A percentile compares a stretch with the other conserved stretches of the same genome.
Conservation (phyloP, 2,888 invertebrate species). For the Drosophila algonquin region DNA sequence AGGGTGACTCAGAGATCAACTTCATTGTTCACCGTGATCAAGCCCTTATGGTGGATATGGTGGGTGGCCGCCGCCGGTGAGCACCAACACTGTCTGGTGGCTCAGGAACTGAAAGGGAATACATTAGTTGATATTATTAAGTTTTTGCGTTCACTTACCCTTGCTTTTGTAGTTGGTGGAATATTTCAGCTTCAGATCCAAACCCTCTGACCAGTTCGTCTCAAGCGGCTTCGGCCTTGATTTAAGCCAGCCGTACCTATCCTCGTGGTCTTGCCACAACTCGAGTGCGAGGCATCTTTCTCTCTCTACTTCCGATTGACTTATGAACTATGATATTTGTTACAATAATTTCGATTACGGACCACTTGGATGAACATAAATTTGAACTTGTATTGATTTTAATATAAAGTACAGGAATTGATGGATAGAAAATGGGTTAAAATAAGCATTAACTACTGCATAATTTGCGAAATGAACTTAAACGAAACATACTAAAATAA, state of each 20-base stretch:
- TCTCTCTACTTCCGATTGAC: background rate
- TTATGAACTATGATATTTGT: background rate
- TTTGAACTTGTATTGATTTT: slow-evolving; percentile 41
- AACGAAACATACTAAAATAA: slow-evolving; percentile 38
- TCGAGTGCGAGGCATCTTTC: slow-evolving; percentile 81
- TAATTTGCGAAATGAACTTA: slow-evolving; percentile 32
- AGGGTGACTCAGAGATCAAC: no score
- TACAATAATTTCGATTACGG: background rate
- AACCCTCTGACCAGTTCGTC: slow-evolving; percentile 73
- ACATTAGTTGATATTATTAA: background rate
- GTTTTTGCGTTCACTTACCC: slow-evolving; percentile 3
- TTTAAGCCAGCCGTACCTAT: no score
- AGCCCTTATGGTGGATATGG: slow-evolving; percentile 81
- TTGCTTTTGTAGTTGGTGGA: slow-evolving; percentile 32
- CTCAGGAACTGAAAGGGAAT: slow-evolving; percentile 37
- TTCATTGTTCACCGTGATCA: slow-evolving; percentile 71
- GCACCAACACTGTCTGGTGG: slow-evolving; percentile 65
- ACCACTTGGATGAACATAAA: slow-evolving; percentile 34
- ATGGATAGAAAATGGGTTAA: slow-evolving; percentile 4
- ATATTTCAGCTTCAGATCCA: slow-evolving; percentile 44
- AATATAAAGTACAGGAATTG: slow-evolving; percentile 11
- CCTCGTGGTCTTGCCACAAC: no score
- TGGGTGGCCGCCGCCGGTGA: slow-evolving; percentile 71
- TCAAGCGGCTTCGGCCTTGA: no score
- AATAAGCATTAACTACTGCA: slow-evolving; percentile 8